phyloP scores from a whole-genome alignment of 1,140 invertebrate genomes.

The Dinoponera quadriceps region DNA sequence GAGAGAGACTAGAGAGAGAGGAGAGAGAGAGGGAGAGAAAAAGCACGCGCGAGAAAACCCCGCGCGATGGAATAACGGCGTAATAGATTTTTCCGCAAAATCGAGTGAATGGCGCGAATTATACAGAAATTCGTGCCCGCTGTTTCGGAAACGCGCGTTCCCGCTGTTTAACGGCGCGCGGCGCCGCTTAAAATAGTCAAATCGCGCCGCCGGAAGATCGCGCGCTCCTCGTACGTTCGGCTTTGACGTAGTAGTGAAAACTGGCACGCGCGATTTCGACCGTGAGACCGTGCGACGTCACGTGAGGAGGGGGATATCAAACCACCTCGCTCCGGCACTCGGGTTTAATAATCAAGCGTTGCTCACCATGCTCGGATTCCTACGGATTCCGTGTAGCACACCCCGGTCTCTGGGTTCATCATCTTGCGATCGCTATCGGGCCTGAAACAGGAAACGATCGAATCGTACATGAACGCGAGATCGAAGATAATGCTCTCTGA shows the following conservation, averaged over 20 bases:
- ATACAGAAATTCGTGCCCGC: constrained; percentile 40
- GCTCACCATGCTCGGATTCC: constrained; percentile 82
- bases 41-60: constrained; percentile 57
- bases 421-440: constrained; percentile 84
- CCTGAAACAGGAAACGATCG: constrained; percentile 76
- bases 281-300: not conserved
- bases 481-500: too few relatives aligned
- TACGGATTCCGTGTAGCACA: constrained; percentile 82
- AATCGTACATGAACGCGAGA: too few relatives aligned
- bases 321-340: not conserved
- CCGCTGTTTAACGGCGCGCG: constrained; percentile 49
- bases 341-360: not conserved
- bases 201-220: constrained; percentile 46
- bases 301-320: not conserved
- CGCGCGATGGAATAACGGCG: constrained; percentile 34
- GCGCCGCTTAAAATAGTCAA: constrained; percentile 38
- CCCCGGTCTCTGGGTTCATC: constrained; percentile 82
- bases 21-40: not conserved
- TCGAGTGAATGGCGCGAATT: constrained; percentile 40
- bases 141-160: constrained; percentile 33
- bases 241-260: constrained; percentile 62
- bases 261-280: constrained; percentile 6
- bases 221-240: constrained; percentile 68
- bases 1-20: constrained; percentile 54
- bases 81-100: constrained; percentile 55